Conservation (phyloP, 2,797 vertebrate species). For the Cichlasoma orientale region DNA sequence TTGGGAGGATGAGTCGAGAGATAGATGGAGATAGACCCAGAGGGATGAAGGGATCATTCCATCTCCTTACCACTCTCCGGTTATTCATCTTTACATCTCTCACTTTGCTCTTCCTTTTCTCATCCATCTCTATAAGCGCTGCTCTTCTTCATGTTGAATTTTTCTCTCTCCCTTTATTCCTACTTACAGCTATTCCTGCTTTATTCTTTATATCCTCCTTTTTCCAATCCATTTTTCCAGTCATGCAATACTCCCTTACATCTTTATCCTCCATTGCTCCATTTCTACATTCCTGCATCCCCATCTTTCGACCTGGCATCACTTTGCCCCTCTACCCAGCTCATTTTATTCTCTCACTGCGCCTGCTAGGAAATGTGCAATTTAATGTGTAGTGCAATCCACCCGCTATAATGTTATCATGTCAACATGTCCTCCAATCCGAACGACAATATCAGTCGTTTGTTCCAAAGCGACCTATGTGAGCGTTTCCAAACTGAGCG, state of each 20-base stretch:
- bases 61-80: not conserved
- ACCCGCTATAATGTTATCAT: not conserved
- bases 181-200: not conserved
- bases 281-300: not conserved
- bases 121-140: not conserved
- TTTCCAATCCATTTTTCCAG: not conserved
- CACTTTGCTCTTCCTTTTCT: not conserved
- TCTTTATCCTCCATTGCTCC: not conserved
- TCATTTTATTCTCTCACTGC: not conserved
- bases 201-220: not conserved
- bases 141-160: not conserved
- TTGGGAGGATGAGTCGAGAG: not conserved
- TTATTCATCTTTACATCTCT: not conserved
- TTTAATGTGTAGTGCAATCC: not conserved
- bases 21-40: not conserved
- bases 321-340: not conserved
- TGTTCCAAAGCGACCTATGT: too few relatives aligned
- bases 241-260: not conserved
- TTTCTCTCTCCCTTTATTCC: not conserved
- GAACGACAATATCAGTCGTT: too few relatives aligned
- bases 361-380: not conserved
- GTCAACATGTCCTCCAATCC: too few relatives aligned
- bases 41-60: not conserved
- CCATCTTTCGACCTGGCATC: not conserved
- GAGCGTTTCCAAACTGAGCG: too few relatives aligned